Base-by-base conservation (phyloP, 2,888 invertebrate genomes). In the Argyra leucocephala region DNA sequence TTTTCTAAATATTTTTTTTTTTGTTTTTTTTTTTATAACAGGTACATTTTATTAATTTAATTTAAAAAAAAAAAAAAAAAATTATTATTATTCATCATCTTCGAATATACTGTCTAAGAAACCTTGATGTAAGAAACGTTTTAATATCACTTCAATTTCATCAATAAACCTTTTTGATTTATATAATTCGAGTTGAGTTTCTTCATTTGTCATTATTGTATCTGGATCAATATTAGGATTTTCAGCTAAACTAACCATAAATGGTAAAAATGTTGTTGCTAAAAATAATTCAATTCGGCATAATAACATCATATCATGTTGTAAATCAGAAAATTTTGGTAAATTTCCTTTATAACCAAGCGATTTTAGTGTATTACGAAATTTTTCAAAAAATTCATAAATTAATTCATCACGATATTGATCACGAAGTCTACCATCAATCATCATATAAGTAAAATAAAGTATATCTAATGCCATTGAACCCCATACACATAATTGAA, bases 401-500 rank as follows among this genome's bases (percentile, higher is more conserved):
- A 67, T 66, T 5, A 69, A 57, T 59, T 69, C 67, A 48, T 68
- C 62, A 12, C 63, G 63, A 57, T 64, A 60, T 21, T 64, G 58
- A 0, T 61, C 57, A 15, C 68, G 65, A 22, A 37, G 26, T 23
- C 68, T 58, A 12, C 57, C n/a, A 3, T 67, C 66, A 24, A 65
- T 63, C n/a, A 68, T 63, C 61, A 68, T 23, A 18, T 66, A 65
- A 0, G 67, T 58, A 2, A 36, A 22, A 63, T 68, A 68, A 5
- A 62, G 57, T 3, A 69, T 2, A 64, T 69, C 69, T 61, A 69
- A 65, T 9, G 62, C 63, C 7, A 67, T 65, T 37, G 69, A 63
- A 37, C 64, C 66, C 65, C 67, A 67, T 18, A 68, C 57, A 22
- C 64, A 63, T 12, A 69, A 18, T 67, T 69, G 67, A 62, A 68